A percentile compares a stretch with the other conserved stretches of the same genome.
These are phyloP conservation scores for Acanthopagrus latus DNA, from an alignment of 2,797 vertebrate genomes.

Conservation along the genomic window DNA sequence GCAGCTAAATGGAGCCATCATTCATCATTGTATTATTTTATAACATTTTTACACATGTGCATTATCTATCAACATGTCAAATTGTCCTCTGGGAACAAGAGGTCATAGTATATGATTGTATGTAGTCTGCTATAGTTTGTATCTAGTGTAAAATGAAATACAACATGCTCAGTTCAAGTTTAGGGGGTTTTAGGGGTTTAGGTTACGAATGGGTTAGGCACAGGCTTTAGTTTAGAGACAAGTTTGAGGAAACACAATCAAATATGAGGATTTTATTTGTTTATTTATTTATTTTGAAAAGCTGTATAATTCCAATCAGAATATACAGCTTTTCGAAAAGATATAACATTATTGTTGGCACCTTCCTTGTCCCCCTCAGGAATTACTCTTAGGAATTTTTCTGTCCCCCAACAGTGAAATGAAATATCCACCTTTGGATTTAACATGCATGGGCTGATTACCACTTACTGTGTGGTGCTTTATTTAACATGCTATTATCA, in stretches of 20 bases:
- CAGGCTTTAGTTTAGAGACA: background rate
- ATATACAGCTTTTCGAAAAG: no score
- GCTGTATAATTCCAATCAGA: background rate
- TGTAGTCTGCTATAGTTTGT: background rate
- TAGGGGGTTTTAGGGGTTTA: background rate
- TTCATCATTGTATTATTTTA: constrained; percentile 8
- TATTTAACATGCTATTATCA: background rate
- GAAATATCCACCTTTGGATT: background rate
- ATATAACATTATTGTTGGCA: no score
- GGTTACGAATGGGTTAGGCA: background rate
- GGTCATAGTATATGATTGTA: background rate
- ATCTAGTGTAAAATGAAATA: background rate
- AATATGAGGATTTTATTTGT: background rate
- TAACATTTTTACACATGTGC: constrained; percentile 9
- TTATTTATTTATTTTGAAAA: background rate
- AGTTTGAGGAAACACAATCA: background rate
- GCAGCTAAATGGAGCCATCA: constrained; percentile 6
- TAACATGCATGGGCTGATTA: background rate
- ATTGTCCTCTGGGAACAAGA: background rate
- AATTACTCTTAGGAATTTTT: no score
- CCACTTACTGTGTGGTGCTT: background rate
- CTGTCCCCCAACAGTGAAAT: no score
- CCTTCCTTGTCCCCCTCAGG: no score
- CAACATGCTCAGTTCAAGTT: background rate
- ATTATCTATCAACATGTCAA: background rate